Base-by-base conservation (phyloP, 2,797 vertebrate genomes). In the Sarcoramphus papa region DNA sequence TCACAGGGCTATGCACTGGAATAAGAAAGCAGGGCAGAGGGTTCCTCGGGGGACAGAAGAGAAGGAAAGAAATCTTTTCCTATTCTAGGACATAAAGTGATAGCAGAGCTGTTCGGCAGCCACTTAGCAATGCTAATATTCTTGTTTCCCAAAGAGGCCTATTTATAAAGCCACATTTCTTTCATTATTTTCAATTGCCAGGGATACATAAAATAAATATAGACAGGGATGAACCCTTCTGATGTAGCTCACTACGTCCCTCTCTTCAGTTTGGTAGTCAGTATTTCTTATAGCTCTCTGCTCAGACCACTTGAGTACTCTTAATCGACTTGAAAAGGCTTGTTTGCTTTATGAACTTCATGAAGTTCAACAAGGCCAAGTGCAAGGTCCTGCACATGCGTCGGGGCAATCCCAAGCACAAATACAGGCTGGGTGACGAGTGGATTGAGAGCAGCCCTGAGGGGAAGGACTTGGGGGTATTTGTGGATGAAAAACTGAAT, bases 181-280 rank as follows among this genome's bases (percentile, higher is more conserved):
- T 87, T 92, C 51, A 85, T 82, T 85, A 65, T 82, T 91, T 93
- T 91, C 84, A 89, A 53, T 80, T 82, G 50, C 41, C 10, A 25
- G 30, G 43, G 72, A 80, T 93, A 82, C n/a, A 83, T 75, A 87
- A 95, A 97, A 95, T 89, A 95, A 95, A 97, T 92, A 88, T 35
- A 77, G 75, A 64, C 21, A 94, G 37, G 47, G 84, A 89, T 85
- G 72, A 92, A 72, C 21, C 70, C 47, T 41, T 73, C 51, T 93
- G 64, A 67, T 88, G 68, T 47, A 77, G 57, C 64, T 91, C 24
- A 21, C 68, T 94, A 45, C 9, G 4, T 89, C 33, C 83, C 8
- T 92, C 40, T 69, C 86, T 80, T 73, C 21, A n/a, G 68, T 83
- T 92, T 91, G 64, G 84, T 68, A 95, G 93, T 94, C 92, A 96